Base-by-base conservation (phyloP, 2,113 vertebrate genomes). In the Ivindomyrus marchei region DNA sequence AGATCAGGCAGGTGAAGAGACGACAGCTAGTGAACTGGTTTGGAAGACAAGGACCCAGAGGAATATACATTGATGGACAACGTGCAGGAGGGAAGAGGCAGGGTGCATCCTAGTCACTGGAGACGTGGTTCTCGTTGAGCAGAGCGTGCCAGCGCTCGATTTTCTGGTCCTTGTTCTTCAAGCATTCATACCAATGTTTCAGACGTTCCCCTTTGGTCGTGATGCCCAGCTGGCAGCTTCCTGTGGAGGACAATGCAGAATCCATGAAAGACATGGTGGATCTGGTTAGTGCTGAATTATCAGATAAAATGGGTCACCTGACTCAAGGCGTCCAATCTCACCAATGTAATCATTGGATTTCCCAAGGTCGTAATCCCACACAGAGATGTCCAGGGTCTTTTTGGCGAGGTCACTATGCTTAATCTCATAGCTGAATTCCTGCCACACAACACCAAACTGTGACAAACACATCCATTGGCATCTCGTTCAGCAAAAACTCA, bases 141-240 rank as follows among this genome's bases (percentile, higher is more conserved):
- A 99, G 95, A 89, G 97, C 98, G 94, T 99, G 98, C 98, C 98
- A 99, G 92, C 98, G 98, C 91, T 99, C 98, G 0, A 99, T 98
- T 95, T 95, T 98, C 97, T 99, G 98, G 95, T 99, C 98, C 94
- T 99, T 99, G 95, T 99, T 99, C 95, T 99, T 99, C 95, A 99
- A 90, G 80, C 98, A 99, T 92, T 99, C 98, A 0, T 99, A 99
- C 98, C 98, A 99, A 94, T 99, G 98, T 95, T 99, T 99, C 93
- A 99, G 96, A 90, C 97, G 93, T 92, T 99, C 98, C 0, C 98
- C 98, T 93, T 99, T 99, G 49, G 98, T 98, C 0, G 97, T 98
- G 93, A 99, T 99, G 36, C 98, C 98, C 46, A 99, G 95, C 93
- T 98, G 98, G 91, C 98, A 99, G 1, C 98, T 95, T 91, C 96